Evolutionary conservation across 2,797 vertebrate species (phyloP).

Genomic region (Oreochromis grahami): DNA sequence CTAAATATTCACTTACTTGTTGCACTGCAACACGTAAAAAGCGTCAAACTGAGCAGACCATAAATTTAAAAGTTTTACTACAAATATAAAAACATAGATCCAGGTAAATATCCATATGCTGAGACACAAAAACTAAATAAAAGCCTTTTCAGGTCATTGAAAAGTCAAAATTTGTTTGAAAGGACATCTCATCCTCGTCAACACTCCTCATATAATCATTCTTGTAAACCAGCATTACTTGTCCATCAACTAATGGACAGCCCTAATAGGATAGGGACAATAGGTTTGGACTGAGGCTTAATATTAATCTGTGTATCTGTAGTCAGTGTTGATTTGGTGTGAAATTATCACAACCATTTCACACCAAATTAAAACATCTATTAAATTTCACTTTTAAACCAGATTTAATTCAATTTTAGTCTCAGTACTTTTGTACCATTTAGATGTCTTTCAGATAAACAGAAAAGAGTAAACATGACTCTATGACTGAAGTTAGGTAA

Average conservation of each 20-base stretch:
- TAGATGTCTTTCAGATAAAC: neutral
- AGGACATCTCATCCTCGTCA: neutral
- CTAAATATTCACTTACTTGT: neutral
- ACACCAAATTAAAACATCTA: neutral
- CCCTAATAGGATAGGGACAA: neutral
- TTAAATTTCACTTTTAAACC: neutral
- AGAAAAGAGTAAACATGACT: neutral
- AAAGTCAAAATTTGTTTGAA: neutral
- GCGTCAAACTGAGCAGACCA: neutral
- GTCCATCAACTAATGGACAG: neutral
- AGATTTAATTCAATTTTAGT: neutral
- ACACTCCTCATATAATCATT: neutral
- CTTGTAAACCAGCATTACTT: no score
- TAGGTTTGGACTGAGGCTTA: rapidly evolving
- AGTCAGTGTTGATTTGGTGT: neutral
- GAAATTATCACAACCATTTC: neutral
- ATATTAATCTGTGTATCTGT: neutral
- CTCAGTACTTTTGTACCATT: neutral
- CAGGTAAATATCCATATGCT: neutral
- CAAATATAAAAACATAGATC: neutral
- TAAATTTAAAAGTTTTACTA: rapidly evolving
- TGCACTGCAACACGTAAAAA: neutral
- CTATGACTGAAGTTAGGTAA: neutral
- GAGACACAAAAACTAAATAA: neutral
- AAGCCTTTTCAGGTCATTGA: rapidly evolving